Evolutionary conservation across 2,797 vertebrate genomes (phyloP).

Genomic region (Macroramphosus scolopax): DNA sequence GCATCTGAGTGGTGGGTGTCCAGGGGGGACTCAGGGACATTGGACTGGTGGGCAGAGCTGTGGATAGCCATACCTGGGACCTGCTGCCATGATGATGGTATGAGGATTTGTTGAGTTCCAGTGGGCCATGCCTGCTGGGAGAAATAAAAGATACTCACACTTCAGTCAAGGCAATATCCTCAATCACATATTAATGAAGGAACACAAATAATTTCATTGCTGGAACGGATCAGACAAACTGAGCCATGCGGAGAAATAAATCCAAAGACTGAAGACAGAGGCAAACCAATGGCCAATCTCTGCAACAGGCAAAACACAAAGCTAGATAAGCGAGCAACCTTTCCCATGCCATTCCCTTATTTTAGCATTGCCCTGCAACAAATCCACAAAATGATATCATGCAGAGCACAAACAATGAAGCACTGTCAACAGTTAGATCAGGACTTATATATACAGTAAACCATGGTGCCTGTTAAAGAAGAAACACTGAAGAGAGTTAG

Average conservation of each 20-base stretch:
- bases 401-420: slow-evolving; percentile 65
- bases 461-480: slow-evolving; percentile 69
- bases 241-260: slow-evolving; percentile 66
- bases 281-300: slow-evolving; percentile 44
- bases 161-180: slow-evolving; percentile 19
- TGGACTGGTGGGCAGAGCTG: slow-evolving; percentile 84
- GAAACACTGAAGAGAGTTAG: slow-evolving; percentile 56
- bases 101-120: slow-evolving; percentile 95
- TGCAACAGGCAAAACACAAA: slow-evolving; percentile 60
- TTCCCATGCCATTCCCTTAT: slow-evolving; percentile 75
- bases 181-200: background rate
- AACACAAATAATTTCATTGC: slow-evolving; percentile 16
- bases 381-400: slow-evolving; percentile 62
- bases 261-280: slow-evolving; percentile 36
- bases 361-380: slow-evolving; percentile 73
- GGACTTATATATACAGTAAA: slow-evolving; percentile 38
- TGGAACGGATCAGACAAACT: slow-evolving; percentile 50
- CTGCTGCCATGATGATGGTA: slow-evolving; percentile 98
- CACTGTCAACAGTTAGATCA: slow-evolving; percentile 47
- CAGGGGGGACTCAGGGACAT: slow-evolving; percentile 79
- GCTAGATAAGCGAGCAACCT: slow-evolving; percentile 56
- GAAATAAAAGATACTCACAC: slow-evolving; percentile 31
- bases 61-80: slow-evolving; percentile 93
- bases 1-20: slow-evolving; percentile 82
- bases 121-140: slow-evolving; percentile 97